phyloP scores from a whole-genome alignment of 1,140 invertebrate genomes.

The Nilaparvata lugens region DNA sequence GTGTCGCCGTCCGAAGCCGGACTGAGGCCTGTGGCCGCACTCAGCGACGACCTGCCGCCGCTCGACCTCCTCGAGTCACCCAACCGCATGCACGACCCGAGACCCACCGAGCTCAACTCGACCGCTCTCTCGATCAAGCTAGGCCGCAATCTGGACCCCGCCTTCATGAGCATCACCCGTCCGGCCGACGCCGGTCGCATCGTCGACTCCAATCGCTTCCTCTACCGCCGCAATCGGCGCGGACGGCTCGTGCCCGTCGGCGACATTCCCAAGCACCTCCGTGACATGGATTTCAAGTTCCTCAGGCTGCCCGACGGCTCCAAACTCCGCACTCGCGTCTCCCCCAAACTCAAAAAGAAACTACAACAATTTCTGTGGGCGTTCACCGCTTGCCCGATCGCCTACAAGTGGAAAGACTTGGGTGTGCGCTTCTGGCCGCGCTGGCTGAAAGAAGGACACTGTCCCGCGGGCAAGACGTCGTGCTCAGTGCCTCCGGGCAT shows the following conservation, averaged over 20 bases:
- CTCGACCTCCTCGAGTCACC: constrained; percentile 40
- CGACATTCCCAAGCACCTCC: constrained; percentile 36
- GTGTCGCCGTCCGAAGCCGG: constrained; percentile 24
- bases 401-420: constrained; percentile 44
- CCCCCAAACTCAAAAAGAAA: constrained; percentile 35
- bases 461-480: constrained; percentile 35
- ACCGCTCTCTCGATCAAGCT: constrained; percentile 35
- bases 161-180: constrained; percentile 38
- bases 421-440: constrained; percentile 49
- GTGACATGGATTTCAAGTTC: constrained; percentile 31
- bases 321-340: constrained; percentile 34
- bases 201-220: constrained; percentile 33
- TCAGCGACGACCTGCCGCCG: constrained; percentile 33
- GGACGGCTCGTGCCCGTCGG: constrained; percentile 35
- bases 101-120: constrained; percentile 38
- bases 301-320: constrained; percentile 34
- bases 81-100: constrained; percentile 40
- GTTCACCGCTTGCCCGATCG: constrained; percentile 46
- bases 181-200: constrained; percentile 11
- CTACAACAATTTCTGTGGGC: constrained; percentile 46
- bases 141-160: constrained; percentile 39
- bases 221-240: constrained; percentile 33
- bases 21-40: constrained; percentile 22
- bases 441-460: constrained; percentile 45
- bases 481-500: constrained; percentile 50